A percentile compares a stretch with the other conserved stretches of the same genome.
Conservation (phyloP, 2,888 invertebrate genomes). For the Dinocampus coccinellae region DNA sequence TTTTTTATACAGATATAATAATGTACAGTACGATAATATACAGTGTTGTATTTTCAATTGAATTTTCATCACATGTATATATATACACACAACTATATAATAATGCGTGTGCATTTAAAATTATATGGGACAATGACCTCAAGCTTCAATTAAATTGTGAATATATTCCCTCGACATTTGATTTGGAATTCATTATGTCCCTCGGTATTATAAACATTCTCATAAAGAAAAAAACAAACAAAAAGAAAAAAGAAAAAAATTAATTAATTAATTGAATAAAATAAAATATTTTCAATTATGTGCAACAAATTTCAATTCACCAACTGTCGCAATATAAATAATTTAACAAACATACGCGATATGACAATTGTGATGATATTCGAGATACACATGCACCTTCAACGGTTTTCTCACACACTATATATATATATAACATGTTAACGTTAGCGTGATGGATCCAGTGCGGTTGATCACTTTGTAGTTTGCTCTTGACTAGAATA, state of each 20-base stretch:
- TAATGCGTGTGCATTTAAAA: neutral
- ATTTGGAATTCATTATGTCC: conserved; percentile 41
- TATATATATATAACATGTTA: conserved; percentile 6
- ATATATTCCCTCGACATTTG: conserved; percentile 14
- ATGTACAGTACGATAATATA: neutral
- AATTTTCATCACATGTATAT: neutral
- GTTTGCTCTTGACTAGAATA: conserved; percentile 39
- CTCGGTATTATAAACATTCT: conserved; percentile 19
- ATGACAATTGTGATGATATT: neutral
- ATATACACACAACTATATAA: neutral
- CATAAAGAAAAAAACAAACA: neutral
- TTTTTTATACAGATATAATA: no score
- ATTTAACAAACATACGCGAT: neutral
- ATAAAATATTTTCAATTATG: conserved; percentile 1
- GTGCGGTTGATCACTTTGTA: conserved; percentile 30
- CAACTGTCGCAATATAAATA: neutral
- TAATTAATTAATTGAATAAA: neutral
- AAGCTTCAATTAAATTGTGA: neutral
- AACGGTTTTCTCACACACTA: neutral
- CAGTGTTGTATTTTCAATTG: neutral
- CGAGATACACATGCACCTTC: neutral
- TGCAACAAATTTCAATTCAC: neutral
- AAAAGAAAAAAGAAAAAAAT: neutral
- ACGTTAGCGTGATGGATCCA: conserved; percentile 21
- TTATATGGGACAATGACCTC: neutral